A percentile compares a stretch with the other conserved stretches of the same genome.
These are phyloP conservation scores for Tangara arthus DNA, from an alignment of 2,797 vertebrate species.

Conservation along the genomic window DNA sequence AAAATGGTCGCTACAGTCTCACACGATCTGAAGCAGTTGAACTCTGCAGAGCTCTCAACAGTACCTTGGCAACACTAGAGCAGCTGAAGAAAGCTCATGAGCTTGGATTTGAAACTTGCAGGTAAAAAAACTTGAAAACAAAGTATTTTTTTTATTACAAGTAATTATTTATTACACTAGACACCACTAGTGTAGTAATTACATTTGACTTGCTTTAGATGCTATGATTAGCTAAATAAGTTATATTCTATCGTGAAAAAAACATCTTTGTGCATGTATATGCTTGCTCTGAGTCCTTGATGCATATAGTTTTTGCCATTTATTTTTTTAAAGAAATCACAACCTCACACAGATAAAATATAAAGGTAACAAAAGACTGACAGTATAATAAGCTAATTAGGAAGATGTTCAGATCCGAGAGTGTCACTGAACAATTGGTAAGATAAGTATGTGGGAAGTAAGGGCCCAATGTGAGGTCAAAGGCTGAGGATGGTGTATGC, in stretches of 20 bases:
- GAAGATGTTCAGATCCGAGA: neutral
- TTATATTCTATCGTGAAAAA: neutral
- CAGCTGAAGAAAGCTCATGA: conserved; percentile 74
- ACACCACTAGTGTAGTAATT: neutral
- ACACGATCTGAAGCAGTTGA: conserved; percentile 65
- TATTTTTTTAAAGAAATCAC: neutral
- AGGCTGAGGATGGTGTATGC: neutral
- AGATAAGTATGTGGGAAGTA: neutral
- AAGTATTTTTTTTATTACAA: too few species aligned
- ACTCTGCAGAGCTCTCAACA: conserved; percentile 78
- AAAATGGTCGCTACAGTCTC: conserved; percentile 80
- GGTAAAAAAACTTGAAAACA: conserved; percentile 72
- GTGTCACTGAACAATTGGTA: neutral
- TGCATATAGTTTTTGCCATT: neutral
- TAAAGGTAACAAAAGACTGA: neutral
- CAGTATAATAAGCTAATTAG: neutral
- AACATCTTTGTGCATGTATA: neutral
- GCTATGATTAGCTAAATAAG: neutral
- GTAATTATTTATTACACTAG: too few species aligned
- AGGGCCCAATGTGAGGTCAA: neutral
- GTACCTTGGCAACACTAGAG: conserved; percentile 75
- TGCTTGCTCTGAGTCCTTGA: neutral
- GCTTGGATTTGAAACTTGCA: conserved; percentile 86
- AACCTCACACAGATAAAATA: neutral
- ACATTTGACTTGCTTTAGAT: neutral